phyloP scores from a whole-genome alignment of 1,140 invertebrate genomes.

The Tetramorium parvispinum region DNA sequence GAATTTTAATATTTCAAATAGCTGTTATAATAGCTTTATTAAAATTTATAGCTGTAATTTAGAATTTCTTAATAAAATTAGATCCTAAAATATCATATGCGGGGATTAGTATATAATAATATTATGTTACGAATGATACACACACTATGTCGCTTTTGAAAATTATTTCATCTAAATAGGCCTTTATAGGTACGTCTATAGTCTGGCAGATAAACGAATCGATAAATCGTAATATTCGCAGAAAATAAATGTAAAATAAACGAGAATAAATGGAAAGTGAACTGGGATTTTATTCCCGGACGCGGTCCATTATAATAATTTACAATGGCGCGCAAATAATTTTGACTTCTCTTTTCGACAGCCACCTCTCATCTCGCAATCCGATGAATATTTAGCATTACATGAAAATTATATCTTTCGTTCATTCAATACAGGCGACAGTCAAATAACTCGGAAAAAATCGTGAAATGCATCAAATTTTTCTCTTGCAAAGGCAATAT shows the following conservation, averaged over 20 bases:
- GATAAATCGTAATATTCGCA: conserved; percentile 21
- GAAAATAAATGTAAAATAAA: conserved; percentile 24
- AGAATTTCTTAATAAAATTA: conserved; percentile 12
- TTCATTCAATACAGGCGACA: conserved; percentile 23
- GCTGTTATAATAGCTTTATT: no score
- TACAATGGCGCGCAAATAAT: conserved; percentile 37
- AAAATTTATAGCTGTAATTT: not conserved
- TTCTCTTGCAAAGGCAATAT: not conserved
- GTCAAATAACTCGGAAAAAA: conserved; percentile 44
- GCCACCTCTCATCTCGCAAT: not conserved
- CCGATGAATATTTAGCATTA: conserved; percentile 32
- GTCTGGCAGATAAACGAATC: not conserved
- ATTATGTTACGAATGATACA: not conserved
- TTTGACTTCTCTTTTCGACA: not conserved
- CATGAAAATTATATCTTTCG: conserved; percentile 20
- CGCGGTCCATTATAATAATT: conserved; percentile 37
- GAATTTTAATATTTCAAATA: conserved; percentile 2
- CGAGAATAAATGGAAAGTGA: conserved; percentile 40
- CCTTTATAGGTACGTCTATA: not conserved
- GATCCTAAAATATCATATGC: not conserved
- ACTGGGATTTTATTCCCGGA: not conserved
- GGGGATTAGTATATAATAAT: not conserved
- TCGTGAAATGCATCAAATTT: not conserved
- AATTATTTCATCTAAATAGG: conserved; percentile 14
- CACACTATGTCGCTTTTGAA: not conserved